Base-by-base conservation (phyloP, 2,797 vertebrate genomes). In the Fistularia commersonii region DNA sequence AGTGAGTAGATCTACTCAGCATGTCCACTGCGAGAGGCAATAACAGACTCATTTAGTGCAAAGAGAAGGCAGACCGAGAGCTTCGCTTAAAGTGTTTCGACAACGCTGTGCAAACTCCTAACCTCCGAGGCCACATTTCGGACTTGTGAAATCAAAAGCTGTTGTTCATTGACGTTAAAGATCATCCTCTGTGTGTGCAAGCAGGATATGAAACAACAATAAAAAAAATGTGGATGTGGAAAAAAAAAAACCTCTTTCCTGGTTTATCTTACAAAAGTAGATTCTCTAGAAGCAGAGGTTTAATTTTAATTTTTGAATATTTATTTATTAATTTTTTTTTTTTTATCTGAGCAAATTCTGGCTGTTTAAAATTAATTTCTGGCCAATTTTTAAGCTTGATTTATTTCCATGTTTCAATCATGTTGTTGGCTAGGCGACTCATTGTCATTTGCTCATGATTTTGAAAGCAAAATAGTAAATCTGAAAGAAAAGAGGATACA, bases 161-260 rank as follows among this genome's bases (percentile, higher is more conserved):
- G 73, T 59, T 57, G 75, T 73, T 79, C 52, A 73, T 83, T 69
- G 61, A 75, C 57, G 60, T 81, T 62, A 60, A 62, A 60, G 48
- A 72, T 69, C 51, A 85, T 83, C 82, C 81, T 81, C 65, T 80
- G 73, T 87, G 77, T 87, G 81, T 87, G 68, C 73, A 81, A 83
- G 62, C 77, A 77, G 64, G 63, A 23, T 67, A 77, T 86, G 63
- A 78, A 77, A 23, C 23, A 23, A 2, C 72, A 69, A 38, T 64
- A 44, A 31, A 57, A 45, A 57, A 76, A 83, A 67, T 51, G 69
- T 86, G 78, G 76, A 84, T 88, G 82, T 88, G 72, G 74, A 81
- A 83, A 69, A 14, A 7, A 52, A 32, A 48, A 53, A 44, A 33
- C 5, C 32, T 49, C 74, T 62, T 54, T 48, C 76, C 70, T 56